phyloP scores from a whole-genome alignment of 2,113 vertebrate genomes.

The Oriolus oriolus region DNA sequence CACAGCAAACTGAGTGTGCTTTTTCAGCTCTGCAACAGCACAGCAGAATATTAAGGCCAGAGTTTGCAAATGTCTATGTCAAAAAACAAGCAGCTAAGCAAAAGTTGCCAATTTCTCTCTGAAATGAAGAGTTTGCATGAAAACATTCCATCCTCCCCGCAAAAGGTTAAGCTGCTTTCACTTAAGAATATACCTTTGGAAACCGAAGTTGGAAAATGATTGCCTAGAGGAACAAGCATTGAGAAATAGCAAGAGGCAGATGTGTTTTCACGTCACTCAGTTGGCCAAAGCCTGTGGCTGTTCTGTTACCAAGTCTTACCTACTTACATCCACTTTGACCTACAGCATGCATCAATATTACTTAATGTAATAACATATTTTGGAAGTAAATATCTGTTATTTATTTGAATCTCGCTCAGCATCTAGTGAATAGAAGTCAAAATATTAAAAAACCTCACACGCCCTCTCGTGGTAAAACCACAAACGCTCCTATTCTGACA shows the following conservation, averaged over 20 bases:
- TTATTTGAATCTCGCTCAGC: not conserved
- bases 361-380: not conserved
- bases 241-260: not conserved
- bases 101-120: not conserved
- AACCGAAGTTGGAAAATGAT: not conserved
- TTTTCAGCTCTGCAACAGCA: not conserved
- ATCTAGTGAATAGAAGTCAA: not conserved
- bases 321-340: not conserved
- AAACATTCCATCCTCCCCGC: not conserved
- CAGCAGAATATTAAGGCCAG: constrained; percentile 12
- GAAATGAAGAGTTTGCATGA: not conserved
- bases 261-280: not conserved
- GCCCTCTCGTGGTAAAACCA: constrained; percentile 66
- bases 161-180: constrained; percentile 18
- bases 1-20: not conserved
- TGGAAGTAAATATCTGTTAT: not conserved
- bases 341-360: not conserved
- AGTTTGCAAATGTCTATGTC: not conserved
- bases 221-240: not conserved
- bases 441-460: constrained; percentile 41
- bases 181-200: constrained; percentile 3
- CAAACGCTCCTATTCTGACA: not conserved
- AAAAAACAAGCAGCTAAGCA: not conserved
- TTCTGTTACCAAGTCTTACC: not conserved
- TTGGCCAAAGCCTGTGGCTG: not conserved